A percentile compares a stretch with the other conserved stretches of the same genome.
These are phyloP conservation scores for Poecile montanus DNA, from an alignment of 2,797 vertebrate species.

Conservation along the genomic window DNA sequence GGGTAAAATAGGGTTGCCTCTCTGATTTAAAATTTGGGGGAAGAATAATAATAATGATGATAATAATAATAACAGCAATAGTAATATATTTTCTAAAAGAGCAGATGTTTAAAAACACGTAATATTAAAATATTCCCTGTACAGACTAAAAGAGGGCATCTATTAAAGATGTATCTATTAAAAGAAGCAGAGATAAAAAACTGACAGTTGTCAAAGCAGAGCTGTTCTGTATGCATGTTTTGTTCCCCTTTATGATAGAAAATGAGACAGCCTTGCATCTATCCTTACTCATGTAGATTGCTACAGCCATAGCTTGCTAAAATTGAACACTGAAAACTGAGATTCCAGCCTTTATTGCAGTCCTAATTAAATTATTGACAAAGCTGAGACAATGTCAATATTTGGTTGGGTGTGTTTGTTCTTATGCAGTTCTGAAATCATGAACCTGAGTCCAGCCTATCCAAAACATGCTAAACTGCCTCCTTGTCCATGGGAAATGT, in stretches of 20 bases:
- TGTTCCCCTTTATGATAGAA: not conserved
- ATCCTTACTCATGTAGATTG: not conserved
- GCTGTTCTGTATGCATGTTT: not conserved
- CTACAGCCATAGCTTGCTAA: not conserved
- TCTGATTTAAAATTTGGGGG: not conserved
- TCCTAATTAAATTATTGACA: constrained; percentile 46
- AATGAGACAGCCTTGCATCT: not conserved
- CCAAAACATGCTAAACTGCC: not conserved
- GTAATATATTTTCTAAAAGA: not conserved
- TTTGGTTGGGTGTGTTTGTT: not conserved
- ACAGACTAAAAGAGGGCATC: not conserved
- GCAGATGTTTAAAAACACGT: not conserved
- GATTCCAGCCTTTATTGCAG: not conserved
- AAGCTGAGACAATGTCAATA: constrained; percentile 8
- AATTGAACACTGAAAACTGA: not conserved
- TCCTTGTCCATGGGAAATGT: not conserved
- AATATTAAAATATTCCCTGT: not conserved
- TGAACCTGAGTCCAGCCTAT: not conserved
- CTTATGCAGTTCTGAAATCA: constrained; percentile 11
- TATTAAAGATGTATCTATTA: not conserved
- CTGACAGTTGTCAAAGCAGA: constrained; percentile 26
- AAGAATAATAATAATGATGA: not conserved
- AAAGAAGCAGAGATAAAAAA: constrained; percentile 37
- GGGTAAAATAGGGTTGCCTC: not conserved
- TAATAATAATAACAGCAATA: not conserved